Evolutionary conservation across 2,113 vertebrate species (phyloP), one percentile per base, ranked within the genome.

Genomic region (Porphyrio hochstetteri): DNA sequence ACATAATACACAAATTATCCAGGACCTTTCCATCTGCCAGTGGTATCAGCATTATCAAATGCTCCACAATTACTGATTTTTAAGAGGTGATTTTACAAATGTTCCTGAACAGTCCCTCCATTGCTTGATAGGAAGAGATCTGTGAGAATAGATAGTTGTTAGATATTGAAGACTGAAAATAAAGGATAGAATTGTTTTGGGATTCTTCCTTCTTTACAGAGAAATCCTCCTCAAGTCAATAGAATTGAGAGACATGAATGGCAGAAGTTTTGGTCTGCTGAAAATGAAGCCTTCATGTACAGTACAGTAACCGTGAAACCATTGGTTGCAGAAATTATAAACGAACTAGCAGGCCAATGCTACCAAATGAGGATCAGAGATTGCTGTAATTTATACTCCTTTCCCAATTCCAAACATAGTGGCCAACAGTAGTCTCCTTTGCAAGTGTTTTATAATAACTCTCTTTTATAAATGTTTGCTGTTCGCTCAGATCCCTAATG

Each of bases 381-480:
- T 40, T 50, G 31, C 27, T 81, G 12, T n/a, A 35, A 86, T 29
- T 77, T 88, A 52, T 5, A 61, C 23, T 64, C 9, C 31, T 27
- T 88, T 91, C 28, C 40, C 42, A 82, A 6, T 68, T 72, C 52
- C 94, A 46, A 89, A 74, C 20, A 11, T 42, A 18, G 38, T 94
- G 40, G 55, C 65, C 82, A 88, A 92, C 17, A 93, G 53, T 88
- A 94, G 68, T 64, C 52, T 68, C 42, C 82, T 93, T 83, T 35
- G 82, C 25, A 59, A 52, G 33, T 57, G 59, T 93, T 93, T 90
- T 77, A 61, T 65, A 82, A 78, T 42, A 87, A 38, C 88, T 82
- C 61, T 70, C 38, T 92, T 97, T 93, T 84, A 55, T 68, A 94
- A 95, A 85, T 88, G 28, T 90, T 75, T 92, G 50, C 78, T 68